Evolutionary conservation across 2,113 vertebrate genomes (phyloP), one percentile per base, ranked within the genome.

Genomic region (Perognathus longimembris): DNA sequence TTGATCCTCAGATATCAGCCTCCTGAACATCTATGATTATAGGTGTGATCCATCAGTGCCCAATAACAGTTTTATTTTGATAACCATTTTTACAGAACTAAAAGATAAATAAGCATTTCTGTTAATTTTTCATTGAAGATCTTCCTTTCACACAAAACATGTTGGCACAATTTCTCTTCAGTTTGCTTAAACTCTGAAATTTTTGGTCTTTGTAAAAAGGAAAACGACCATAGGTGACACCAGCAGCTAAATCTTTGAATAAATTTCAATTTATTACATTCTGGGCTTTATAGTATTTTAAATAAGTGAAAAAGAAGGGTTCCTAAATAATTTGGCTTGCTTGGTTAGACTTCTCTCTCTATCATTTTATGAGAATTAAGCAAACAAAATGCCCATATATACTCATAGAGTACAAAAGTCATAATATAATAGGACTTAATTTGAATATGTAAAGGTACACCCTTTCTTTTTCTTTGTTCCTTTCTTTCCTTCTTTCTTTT

Each of bases 101-200:
- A 84, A 90, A 54, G 84, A 36, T 63, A 84, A 87, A 36, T 63
- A 84, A 87, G 7, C 34, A 90, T 78, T 66, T 86, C 75, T 84
- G 67, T 18, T 67, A 85, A 61, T 11, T 73, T 80, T 89, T 66
- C 30, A 57, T 6, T 66, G 28, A 83, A 28, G 21, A 10, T 78
- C 45, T 92, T 89, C 38, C 57, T 82, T 95, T 88, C 32, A 80
- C 26, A 89, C 69, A 87, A 34, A 50, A 96, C 84, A 94, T 83
- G 57, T 89, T 89, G 96, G 96, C 73, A 61, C 95, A 96, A 96
- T 96, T 38, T 74, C 59, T 81, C 91, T 78, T 81, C 34, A 77
- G 64, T 83, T 84, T 96, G 63, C 84, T 32, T 89, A 21, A 21
- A 85, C 17, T 75, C 69, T 91, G 78, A 93, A 94, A 74, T 76